A percentile compares a stretch with the other conserved stretches of the same genome.
Evolutionary conservation across 2,113 vertebrate genomes (phyloP).

Genomic region (Erythrocercus mccallii): DNA sequence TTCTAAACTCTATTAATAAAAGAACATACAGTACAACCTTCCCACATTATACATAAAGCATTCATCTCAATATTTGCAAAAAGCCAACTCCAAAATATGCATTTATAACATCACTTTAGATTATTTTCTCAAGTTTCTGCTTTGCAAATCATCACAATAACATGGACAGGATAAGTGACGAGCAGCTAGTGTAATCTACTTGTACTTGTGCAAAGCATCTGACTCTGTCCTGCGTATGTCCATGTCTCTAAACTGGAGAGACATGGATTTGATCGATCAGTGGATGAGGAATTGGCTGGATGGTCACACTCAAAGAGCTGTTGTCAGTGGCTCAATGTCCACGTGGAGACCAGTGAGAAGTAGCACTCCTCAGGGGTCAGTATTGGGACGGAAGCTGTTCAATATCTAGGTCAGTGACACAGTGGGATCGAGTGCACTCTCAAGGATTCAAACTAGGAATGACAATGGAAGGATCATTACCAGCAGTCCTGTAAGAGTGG

Average conservation of each 20-base stretch:
- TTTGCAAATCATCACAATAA: not conserved
- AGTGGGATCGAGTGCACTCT: not conserved
- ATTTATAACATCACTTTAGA: not conserved
- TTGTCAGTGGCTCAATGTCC: not conserved
- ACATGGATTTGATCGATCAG: not conserved
- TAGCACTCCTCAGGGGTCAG: accelerated
- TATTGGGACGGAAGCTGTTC: not conserved
- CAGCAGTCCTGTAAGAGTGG: not conserved
- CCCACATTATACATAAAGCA: too few species aligned
- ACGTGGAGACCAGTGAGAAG: not conserved
- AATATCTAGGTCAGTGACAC: not conserved
- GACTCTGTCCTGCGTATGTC: not conserved
- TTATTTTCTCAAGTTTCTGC: not conserved
- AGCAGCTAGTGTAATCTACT: too few species aligned
- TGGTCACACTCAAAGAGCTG: not conserved
- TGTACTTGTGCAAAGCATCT: not conserved
- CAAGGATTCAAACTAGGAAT: not conserved
- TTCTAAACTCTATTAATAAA: too few species aligned
- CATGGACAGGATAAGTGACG: not conserved
- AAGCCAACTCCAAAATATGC: too few species aligned
- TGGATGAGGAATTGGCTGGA: not conserved
- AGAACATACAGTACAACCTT: too few species aligned
- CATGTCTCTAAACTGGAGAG: not conserved
- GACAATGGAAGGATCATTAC: not conserved
- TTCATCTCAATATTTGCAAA: too few species aligned